Evolutionary conservation across 2,113 vertebrate species (phyloP).

Genomic region (Pedionomus torquatus): DNA sequence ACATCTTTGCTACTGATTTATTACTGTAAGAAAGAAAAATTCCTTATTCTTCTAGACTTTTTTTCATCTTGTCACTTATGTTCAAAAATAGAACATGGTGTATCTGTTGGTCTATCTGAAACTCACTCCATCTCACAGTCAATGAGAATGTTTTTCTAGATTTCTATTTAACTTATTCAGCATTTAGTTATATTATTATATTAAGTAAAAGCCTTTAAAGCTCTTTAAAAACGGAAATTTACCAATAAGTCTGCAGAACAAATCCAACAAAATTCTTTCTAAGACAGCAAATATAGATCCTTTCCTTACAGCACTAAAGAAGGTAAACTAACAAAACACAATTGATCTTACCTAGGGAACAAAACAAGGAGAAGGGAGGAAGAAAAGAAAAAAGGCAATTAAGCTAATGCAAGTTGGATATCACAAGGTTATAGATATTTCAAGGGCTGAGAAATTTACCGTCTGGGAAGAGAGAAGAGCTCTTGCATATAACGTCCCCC

Average conservation of each 20-base stretch:
- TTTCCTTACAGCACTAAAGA: neutral
- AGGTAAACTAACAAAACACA: neutral
- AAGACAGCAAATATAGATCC: neutral
- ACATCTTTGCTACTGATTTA: neutral
- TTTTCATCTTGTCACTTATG: neutral
- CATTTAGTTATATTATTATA: neutral
- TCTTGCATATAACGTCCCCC: conserved; percentile 90
- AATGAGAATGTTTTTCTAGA: neutral
- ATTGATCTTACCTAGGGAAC: neutral
- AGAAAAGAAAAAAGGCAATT: conserved; percentile 85
- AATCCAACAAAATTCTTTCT: neutral
- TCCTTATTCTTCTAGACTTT: neutral
- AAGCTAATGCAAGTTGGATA: conserved; percentile 93
- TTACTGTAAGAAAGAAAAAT: neutral
- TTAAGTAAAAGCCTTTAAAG: conserved; percentile 5
- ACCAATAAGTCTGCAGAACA: neutral
- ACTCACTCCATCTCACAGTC: neutral
- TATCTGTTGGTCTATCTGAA: neutral
- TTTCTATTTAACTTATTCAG: conserved; percentile 13
- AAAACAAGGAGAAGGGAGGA: neutral
- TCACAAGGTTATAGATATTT: conserved; percentile 98
- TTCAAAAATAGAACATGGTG: neutral
- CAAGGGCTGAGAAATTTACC: conserved; percentile 95
- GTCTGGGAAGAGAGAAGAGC: conserved; percentile 87
- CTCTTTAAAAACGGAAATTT: conserved; percentile 26